These are phyloP conservation scores for Notechis scutatus DNA, from an alignment of 2,113 vertebrate species.

Conservation along the genomic window DNA sequence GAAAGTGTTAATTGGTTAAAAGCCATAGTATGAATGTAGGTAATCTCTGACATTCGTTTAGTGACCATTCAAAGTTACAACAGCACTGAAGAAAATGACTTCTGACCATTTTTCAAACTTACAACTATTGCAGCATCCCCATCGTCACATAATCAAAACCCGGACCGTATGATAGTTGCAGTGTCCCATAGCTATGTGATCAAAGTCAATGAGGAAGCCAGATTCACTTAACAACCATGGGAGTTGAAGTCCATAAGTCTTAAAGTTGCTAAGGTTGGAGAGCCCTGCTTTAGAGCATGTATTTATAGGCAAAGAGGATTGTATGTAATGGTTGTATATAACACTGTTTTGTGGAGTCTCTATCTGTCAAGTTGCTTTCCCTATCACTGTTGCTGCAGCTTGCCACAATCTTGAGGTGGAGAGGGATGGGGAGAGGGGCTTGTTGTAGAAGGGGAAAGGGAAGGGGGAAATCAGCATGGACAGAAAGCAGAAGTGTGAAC, in stretches of 20 bases:
- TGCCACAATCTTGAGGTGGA: neutral
- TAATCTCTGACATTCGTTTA: neutral
- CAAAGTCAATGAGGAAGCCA: neutral
- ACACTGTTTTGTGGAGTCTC: neutral
- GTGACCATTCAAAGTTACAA: neutral
- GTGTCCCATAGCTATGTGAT: neutral
- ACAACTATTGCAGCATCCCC: neutral
- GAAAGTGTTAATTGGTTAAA: conserved; percentile 5
- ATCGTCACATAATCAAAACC: neutral
- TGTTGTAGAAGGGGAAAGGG: neutral
- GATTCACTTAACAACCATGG: neutral
- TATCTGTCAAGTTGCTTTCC: neutral
- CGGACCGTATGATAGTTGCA: neutral
- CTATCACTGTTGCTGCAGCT: too few relatives aligned
- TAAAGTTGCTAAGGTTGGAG: too few relatives aligned
- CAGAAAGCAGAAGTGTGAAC: neutral
- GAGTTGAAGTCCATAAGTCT: too few relatives aligned
- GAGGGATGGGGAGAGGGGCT: too few relatives aligned
- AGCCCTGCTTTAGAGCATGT: neutral
- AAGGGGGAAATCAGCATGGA: neutral
- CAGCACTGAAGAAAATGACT: neutral
- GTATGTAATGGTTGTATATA: neutral
- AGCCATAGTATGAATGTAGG: neutral
- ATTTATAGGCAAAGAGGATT: neutral
- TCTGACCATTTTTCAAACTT: neutral